phyloP scores from a whole-genome alignment of 23 tunicate genomes.

The Trididemnum miniatum region DNA sequence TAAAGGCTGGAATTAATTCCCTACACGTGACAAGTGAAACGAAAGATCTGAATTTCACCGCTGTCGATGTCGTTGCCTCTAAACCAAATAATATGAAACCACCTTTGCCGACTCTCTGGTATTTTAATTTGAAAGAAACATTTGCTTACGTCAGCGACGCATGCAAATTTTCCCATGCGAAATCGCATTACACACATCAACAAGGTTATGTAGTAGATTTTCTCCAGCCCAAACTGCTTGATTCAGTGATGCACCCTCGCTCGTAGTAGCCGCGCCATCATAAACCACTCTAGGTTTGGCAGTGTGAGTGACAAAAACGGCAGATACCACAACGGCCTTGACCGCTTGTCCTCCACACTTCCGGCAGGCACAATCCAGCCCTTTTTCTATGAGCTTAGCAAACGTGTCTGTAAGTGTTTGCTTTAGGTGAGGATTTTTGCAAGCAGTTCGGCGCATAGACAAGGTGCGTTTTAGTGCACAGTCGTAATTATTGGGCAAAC shows the following conservation, averaged over 20 bases:
- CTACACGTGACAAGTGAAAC: constrained; percentile 8
- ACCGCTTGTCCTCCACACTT: too few species aligned
- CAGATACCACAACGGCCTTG: constrained; percentile 24
- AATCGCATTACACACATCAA: constrained; percentile 3
- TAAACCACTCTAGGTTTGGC: neutral
- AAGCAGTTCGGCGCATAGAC: neutral
- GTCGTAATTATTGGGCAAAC: constrained; percentile 11
- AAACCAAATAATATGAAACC: constrained; percentile 10
- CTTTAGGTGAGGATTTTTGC: neutral
- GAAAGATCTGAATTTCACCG: neutral
- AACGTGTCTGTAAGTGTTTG: neutral
- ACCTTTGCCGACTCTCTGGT: neutral
- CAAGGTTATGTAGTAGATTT: neutral
- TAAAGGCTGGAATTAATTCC: constrained; percentile 17
- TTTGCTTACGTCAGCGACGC: constrained; percentile 9
- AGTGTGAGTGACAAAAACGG: constrained; percentile 6
- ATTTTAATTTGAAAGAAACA: constrained; percentile 6
- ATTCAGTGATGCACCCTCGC: neutral
- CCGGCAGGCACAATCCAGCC: neutral
- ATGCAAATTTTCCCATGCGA: neutral
- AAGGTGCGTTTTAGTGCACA: neutral
- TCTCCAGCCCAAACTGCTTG: neutral
- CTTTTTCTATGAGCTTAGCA: neutral
- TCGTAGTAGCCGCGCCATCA: neutral
- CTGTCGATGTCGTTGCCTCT: neutral